phyloP scores from a whole-genome alignment of 2,797 vertebrate species.

The Sorex maritimensis region DNA sequence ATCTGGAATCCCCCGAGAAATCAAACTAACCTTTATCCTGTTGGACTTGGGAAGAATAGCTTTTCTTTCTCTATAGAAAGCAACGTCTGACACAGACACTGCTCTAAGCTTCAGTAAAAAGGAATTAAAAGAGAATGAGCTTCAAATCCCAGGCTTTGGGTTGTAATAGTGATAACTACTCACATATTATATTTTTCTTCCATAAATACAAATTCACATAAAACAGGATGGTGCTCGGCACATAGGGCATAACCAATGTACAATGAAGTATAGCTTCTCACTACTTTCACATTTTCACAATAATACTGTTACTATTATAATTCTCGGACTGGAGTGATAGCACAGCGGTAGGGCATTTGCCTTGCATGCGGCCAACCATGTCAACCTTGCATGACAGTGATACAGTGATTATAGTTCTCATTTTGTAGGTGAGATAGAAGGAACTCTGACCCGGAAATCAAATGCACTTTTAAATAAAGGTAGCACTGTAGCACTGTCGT shows the following conservation, averaged over 20 bases:
- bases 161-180: slow-evolving; percentile 48
- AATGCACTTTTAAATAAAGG: slow-evolving; percentile 20
- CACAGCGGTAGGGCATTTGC: too few species aligned
- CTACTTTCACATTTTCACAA: slow-evolving; percentile 10
- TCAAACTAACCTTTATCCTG: background rate
- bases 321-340: background rate
- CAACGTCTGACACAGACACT: slow-evolving; percentile 24
- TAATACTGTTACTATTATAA: slow-evolving; percentile 35
- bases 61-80: slow-evolving; percentile 63
- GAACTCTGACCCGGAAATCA: slow-evolving; percentile 46
- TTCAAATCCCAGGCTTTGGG: slow-evolving; percentile 63
- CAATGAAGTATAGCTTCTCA: slow-evolving; percentile 49
- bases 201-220: slow-evolving; percentile 59
- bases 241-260: slow-evolving; percentile 23
- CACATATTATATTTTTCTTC: slow-evolving; percentile 14
- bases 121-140: slow-evolving; percentile 65
- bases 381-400: too few species aligned
- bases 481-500: too few species aligned
- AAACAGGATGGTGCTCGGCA: slow-evolving; percentile 34
- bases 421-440: slow-evolving; percentile 49
- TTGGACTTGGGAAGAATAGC: slow-evolving; percentile 48
- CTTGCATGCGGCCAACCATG: too few species aligned
- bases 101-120: slow-evolving; percentile 67
- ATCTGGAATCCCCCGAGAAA: background rate
- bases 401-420: background rate